Base-by-base conservation (phyloP, 2,888 invertebrate species). In the Alloplasta piceator region DNA sequence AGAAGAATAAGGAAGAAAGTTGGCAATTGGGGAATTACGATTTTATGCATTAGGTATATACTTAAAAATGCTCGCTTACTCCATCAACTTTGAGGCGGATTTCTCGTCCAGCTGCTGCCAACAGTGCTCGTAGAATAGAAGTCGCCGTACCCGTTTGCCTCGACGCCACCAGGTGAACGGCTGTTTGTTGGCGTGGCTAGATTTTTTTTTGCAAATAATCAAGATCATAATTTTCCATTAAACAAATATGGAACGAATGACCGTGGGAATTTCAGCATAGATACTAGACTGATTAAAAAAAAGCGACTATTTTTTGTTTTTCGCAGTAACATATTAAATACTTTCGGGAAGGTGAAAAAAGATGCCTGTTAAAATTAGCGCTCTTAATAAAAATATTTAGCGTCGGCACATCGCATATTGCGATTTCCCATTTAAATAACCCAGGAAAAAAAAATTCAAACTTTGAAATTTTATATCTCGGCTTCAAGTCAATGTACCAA, bases 151-250 rank as follows among this genome's bases (percentile, higher is more conserved):
- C 98, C 0, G 98, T 97, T 92, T 98, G 97, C 87, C 99, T 95
- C 86, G 97, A 96, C 72, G 98, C 98, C 82, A 98, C 98, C 92
- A 99, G 94, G 93, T 99, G 99, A 1, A 99, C 96, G 1, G 99
- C 97, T 5, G 98, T 97, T 93, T 99, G 98, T 87, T 97, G 96
- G 82, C 97, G 96, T 81, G 98, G 96, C 98, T 99, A 92, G 46
- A 72, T 58, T 14, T 41, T 66, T 52, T 52, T 66, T 48, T 48
- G 12, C 26, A 60, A 63, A 64, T 46, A 71, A 74, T 71, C 5
- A 68, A 26, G 43, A 50, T 43, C 26, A 78, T 38, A 60, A 26
- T 61, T 56, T 64, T 64, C 26, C 66, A 39, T 52, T 71, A 46
- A 67, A 16, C 7, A 14, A 48, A 46, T 61, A 52, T 46, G 48